Conservation (phyloP, 2,888 invertebrate species). For the Ormyrus pomaceus region DNA sequence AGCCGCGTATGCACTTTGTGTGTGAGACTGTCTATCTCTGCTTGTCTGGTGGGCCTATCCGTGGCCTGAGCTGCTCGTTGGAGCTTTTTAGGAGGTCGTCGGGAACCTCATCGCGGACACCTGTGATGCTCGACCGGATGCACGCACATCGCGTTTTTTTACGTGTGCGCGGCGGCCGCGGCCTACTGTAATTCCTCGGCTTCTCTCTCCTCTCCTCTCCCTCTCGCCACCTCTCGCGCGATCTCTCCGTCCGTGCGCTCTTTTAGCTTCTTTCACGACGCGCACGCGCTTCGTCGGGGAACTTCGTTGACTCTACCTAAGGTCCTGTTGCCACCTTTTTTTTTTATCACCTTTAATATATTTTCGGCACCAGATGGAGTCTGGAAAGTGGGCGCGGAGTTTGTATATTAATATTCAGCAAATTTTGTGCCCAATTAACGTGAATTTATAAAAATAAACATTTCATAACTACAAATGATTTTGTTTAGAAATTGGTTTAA, state of each 20-base stretch:
- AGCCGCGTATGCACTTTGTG: no score
- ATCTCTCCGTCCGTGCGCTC: not conserved
- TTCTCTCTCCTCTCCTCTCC: not conserved
- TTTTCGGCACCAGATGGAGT: no score
- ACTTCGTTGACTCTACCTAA: not conserved
- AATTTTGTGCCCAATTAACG: no score
- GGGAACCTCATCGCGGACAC: not conserved
- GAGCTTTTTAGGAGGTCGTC: not conserved
- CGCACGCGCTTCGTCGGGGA: not conserved
- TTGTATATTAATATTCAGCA: no score
- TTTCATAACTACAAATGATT: no score
- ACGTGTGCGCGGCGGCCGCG: not conserved
- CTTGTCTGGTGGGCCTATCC: not conserved
- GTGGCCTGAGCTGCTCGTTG: not conserved
- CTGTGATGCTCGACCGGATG: constrained; percentile 6
- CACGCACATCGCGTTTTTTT: constrained; percentile 12
- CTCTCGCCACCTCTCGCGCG: not conserved
- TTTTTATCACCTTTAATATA: no score
- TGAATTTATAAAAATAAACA: no score
- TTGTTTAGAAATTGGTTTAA: no score
- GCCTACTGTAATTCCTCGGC: not conserved
- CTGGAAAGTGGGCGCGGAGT: no score
- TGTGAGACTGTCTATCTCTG: constrained; percentile 1
- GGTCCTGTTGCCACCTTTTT: no score
- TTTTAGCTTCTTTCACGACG: not conserved